A percentile compares a stretch with the other conserved stretches of the same genome.
Evolutionary conservation across 2,113 vertebrate species (phyloP).

Genomic region (Tetrax tetrax): DNA sequence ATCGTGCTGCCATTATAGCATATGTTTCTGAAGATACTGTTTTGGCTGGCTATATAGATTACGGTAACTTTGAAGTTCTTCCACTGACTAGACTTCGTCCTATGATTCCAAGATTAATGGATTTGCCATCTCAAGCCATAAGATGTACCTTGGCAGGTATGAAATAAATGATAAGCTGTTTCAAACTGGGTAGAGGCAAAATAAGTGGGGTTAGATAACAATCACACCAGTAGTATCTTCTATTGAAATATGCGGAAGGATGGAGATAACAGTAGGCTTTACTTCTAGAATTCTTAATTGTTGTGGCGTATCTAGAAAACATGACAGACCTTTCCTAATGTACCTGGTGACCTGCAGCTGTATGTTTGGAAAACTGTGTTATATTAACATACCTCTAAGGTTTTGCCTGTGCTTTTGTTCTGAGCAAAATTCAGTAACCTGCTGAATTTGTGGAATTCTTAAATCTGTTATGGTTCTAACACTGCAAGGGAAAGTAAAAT

Average conservation of each 20-base stretch:
- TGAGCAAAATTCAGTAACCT: neutral
- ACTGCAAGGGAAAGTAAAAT: neutral
- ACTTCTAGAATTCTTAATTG: neutral
- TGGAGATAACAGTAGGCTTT: neutral
- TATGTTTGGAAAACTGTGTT: neutral
- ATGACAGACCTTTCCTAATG: neutral
- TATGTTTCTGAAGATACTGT: conserved; percentile 81
- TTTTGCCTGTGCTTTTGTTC: neutral
- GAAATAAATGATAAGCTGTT: neutral
- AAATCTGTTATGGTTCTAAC: neutral
- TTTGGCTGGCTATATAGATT: conserved; percentile 87
- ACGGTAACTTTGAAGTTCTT: conserved; percentile 89
- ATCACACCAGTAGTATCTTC: neutral
- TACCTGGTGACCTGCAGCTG: neutral
- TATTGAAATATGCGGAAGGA: neutral
- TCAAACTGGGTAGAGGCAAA: neutral
- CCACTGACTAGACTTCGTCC: conserved; percentile 79
- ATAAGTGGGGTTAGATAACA: neutral
- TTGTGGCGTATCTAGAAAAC: neutral
- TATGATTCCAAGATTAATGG: conserved; percentile 75
- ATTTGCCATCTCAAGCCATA: conserved; percentile 87
- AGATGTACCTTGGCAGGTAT: conserved; percentile 88
- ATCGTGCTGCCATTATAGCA: conserved; percentile 83
- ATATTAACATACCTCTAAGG: neutral
- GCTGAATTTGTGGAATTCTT: neutral